These are phyloP conservation scores for Nephrotoma flavescens DNA, from an alignment of 2,888 invertebrate species.

Conservation along the genomic window DNA sequence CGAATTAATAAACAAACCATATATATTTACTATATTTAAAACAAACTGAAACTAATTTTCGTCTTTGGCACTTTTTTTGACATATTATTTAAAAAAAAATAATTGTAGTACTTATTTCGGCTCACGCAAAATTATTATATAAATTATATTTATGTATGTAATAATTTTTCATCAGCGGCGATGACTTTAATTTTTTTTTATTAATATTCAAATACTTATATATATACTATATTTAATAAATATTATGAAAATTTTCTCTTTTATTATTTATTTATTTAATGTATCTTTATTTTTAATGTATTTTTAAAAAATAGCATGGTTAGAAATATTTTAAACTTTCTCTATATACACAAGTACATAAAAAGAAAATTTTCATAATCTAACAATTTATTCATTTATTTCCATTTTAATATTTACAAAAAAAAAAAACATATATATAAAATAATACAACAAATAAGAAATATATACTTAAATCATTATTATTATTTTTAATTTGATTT, in stretches of 20 bases:
- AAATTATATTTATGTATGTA: neutral
- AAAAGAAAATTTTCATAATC: neutral
- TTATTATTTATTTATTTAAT: neutral
- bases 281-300: neutral
- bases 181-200: neutral
- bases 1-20: slow-evolving; percentile 7
- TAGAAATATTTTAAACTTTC: neutral
- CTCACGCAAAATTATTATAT: neutral
- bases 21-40: neutral
- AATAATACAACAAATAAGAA: neutral
- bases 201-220: neutral
- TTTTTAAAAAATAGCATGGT: neutral
- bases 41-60: slow-evolving; percentile 4
- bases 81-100: neutral
- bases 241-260: neutral
- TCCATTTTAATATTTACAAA: neutral
- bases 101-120: slow-evolving; percentile 4
- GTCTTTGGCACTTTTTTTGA: neutral
- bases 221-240: neutral
- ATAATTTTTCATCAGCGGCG: too few species aligned
- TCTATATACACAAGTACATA: neutral
- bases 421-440: neutral
- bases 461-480: neutral
- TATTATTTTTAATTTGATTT: slow-evolving; percentile 4
- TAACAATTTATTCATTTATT: neutral